Evolutionary conservation across 2,888 invertebrate species (phyloP), one percentile per base, ranked within the genome.

Genomic region (Nymphalis c-album): DNA sequence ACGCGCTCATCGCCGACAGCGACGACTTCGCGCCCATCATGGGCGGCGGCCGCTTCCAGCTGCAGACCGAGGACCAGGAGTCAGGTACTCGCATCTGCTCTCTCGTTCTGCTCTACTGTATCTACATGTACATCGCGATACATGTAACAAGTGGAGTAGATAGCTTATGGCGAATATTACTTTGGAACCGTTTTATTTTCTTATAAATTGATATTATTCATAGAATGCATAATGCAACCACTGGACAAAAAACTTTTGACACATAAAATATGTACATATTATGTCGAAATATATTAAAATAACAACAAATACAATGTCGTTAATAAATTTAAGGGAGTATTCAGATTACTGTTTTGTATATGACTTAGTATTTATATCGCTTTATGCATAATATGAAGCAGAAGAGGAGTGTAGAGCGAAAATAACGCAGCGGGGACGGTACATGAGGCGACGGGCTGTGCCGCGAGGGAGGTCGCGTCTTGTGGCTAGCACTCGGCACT

Each of bases 11-110:
- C 71, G 94, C 95, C 69, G 95, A 96, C 87, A 94, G 95, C 78
- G 95, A 96, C 82, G 96, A 96, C 87, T 94, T 96, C 82, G 96
- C 95, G 70, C 95, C 95, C 63, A 94, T 95, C 90, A 94, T 95
- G 83, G 94, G 94, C 72, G 94, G 94, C 69, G 94, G 94, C 50
- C 93, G 93, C 77, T 94, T 95, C 85, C 94, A 95, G 78, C 88
- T 95, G 76, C 95, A 95, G 85, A 95, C 95, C 2, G 95, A 95
- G 81, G 96, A 96, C 85, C 96, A 96, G 86, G 93, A 94, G 81
- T 81, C 90, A 83, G 92, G 92, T 92, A 85, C 53, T 26, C 26
- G 58, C 20, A 59, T n/a, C 45, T n/a, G 7, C 10, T 35, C 35
- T 7, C 17, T 17, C 22, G 5, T 6, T 13, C 22, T 40, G 40